Evolutionary conservation across 2,113 vertebrate species (phyloP).

Genomic region (Planiliza haematocheilus): DNA sequence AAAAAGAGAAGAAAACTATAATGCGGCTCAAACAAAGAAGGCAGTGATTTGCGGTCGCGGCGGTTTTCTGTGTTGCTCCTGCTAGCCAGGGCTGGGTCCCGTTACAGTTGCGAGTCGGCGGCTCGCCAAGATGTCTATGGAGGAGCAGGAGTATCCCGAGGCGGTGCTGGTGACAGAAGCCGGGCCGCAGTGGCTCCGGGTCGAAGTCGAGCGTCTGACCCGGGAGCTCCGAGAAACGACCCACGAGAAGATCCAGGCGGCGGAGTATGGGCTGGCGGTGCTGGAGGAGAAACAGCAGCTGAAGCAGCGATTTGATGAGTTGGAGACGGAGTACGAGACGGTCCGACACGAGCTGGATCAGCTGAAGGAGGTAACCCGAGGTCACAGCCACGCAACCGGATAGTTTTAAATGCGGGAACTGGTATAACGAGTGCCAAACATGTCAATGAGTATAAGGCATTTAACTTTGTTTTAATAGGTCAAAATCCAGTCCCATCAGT

Average conservation of each 20-base stretch:
- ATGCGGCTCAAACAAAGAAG: constrained; percentile 74
- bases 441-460: too few species aligned
- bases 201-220: constrained; percentile 90
- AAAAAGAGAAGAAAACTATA: constrained; percentile 5
- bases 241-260: constrained; percentile 97
- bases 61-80: constrained; percentile 46
- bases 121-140: constrained; percentile 83
- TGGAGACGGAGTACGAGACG: constrained; percentile 93
- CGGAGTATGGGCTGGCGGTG: constrained; percentile 95
- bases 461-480: too few species aligned
- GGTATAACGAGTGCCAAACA: too few species aligned
- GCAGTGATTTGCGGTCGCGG: constrained; percentile 63
- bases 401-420: background rate
- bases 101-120: constrained; percentile 60
- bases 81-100: constrained; percentile 73
- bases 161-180: constrained; percentile 88
- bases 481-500: too few species aligned
- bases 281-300: constrained; percentile 98
- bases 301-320: constrained; percentile 92
- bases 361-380: constrained; percentile 90
- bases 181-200: constrained; percentile 90
- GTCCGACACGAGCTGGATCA: constrained; percentile 93
- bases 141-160: constrained; percentile 87
- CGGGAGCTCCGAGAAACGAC: constrained; percentile 94
- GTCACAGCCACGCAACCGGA: constrained; percentile 36